Conservation (phyloP, 2,113 vertebrate species). For the Macquaria australasica region DNA sequence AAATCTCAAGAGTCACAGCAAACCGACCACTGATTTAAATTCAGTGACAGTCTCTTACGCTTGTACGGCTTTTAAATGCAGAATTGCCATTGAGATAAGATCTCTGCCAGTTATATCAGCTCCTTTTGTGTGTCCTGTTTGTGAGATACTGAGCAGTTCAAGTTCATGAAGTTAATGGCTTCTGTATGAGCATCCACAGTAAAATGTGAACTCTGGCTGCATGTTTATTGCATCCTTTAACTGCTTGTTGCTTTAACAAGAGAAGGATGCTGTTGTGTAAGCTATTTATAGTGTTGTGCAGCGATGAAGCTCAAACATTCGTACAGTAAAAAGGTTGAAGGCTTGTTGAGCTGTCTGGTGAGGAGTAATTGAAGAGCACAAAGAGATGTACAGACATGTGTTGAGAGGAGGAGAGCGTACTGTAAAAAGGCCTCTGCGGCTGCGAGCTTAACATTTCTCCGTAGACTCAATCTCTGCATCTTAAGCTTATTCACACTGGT, state of each 20-base stretch:
- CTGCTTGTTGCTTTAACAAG: slow-evolving; percentile 38
- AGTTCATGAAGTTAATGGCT: slow-evolving; percentile 24
- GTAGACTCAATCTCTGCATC: slow-evolving; percentile 54
- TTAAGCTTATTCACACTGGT: slow-evolving; percentile 62
- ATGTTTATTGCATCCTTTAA: slow-evolving; percentile 39
- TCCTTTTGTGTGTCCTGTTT: neutral
- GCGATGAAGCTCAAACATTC: slow-evolving; percentile 27
- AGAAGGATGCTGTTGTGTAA: slow-evolving; percentile 22
- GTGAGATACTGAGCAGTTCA: neutral
- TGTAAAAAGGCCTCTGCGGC: slow-evolving; percentile 46
- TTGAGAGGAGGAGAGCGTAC: slow-evolving; percentile 36
- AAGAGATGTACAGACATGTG: slow-evolving; percentile 34
- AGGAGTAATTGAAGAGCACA: slow-evolving; percentile 45
- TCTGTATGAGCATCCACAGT: slow-evolving; percentile 17
- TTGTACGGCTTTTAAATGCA: slow-evolving; percentile 4
- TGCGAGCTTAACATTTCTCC: slow-evolving; percentile 47
- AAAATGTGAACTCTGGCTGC: slow-evolving; percentile 37
- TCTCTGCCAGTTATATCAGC: neutral
- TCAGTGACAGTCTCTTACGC: neutral
- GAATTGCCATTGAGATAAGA: slow-evolving; percentile 1
- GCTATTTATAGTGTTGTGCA: slow-evolving; percentile 42
- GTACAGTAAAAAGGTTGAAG: slow-evolving; percentile 28
- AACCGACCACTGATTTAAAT: slow-evolving; percentile 3
- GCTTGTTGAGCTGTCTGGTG: slow-evolving; percentile 42
- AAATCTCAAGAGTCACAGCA: slow-evolving; percentile 27